A percentile compares a stretch with the other conserved stretches of the same genome.
phyloP scores from a whole-genome alignment of 2,888 invertebrate species.

The Andrena bicolor region DNA sequence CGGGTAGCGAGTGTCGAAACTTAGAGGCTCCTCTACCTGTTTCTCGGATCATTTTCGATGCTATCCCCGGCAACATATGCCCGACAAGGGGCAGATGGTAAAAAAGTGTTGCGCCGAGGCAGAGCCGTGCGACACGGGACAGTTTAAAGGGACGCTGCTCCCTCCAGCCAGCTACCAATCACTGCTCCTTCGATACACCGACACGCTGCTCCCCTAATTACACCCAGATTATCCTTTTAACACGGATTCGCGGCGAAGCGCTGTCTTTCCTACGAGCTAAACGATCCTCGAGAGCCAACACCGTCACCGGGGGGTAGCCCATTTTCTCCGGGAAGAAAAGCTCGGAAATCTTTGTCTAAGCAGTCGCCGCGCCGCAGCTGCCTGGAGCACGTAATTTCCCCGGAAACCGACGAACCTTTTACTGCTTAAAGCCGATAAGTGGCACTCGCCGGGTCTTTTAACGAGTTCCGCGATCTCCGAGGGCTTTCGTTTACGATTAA shows the following conservation, averaged over 20 bases:
- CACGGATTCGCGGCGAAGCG: not conserved
- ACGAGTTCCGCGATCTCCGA: not conserved
- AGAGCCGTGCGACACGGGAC: constrained; percentile 64
- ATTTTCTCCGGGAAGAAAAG: not conserved
- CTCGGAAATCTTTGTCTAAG: not conserved
- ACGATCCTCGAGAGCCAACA: not conserved
- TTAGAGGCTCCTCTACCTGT: constrained; percentile 66
- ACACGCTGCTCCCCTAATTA: constrained; percentile 24
- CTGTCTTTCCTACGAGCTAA: not conserved
- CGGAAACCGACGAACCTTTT: not conserved
- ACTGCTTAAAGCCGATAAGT: not conserved
- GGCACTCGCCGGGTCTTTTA: not conserved
- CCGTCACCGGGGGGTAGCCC: not conserved
- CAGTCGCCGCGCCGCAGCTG: not conserved
- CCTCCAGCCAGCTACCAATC: constrained; percentile 34
- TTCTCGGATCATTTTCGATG: constrained; percentile 74
- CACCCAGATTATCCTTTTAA: not conserved
- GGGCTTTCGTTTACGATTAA: too few relatives aligned
- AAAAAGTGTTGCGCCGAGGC: constrained; percentile 68
- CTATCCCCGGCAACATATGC: constrained; percentile 79
- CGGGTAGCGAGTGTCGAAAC: constrained; percentile 78
- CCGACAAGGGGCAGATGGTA: constrained; percentile 78
- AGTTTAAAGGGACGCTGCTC: constrained; percentile 58
- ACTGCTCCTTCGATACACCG: constrained; percentile 13
- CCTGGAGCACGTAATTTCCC: constrained; percentile 2